Evolutionary conservation across 2,888 invertebrate genomes (phyloP).

Genomic region (Micropterix aruncella): DNA sequence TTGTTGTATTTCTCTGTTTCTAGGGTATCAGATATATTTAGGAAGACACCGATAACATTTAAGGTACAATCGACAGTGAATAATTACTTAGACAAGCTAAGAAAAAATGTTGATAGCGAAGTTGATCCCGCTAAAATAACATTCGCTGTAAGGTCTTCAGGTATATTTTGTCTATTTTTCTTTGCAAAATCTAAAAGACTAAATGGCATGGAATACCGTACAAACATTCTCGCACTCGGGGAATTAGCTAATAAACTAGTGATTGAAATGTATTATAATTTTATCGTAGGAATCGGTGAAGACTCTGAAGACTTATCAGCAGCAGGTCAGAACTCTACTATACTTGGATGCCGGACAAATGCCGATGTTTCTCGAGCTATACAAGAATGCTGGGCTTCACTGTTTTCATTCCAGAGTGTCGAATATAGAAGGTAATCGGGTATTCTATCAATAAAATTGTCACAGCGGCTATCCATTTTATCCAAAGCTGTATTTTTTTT

Average conservation of each 20-base stretch:
- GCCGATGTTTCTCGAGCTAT: conserved; percentile 42
- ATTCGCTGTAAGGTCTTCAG: conserved; percentile 53
- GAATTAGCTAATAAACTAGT: no score
- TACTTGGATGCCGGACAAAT: conserved; percentile 47
- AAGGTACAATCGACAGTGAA: conserved; percentile 22
- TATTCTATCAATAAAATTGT: conserved; percentile 6
- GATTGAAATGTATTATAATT: no score
- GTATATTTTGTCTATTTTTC: conserved; percentile 16
- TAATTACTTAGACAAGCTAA: conserved; percentile 19
- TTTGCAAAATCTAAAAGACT: no score
- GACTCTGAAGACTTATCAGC: conserved; percentile 68
- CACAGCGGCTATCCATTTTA: no score
- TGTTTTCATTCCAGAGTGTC: conserved; percentile 62
- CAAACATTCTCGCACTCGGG: no score
- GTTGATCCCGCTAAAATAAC: conserved; percentile 20
- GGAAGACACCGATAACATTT: conserved; percentile 22
- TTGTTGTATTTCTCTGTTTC: conserved; percentile 14
- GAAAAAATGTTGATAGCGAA: conserved; percentile 15
- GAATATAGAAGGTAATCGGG: conserved; percentile 53
- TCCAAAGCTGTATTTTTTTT: no score
- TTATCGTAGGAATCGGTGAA: conserved; percentile 63
- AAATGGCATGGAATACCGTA: no score
- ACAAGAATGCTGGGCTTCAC: conserved; percentile 69
- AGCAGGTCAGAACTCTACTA: conserved; percentile 74
- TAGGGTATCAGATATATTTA: conserved; percentile 32